Base-by-base conservation (phyloP, 2,888 invertebrate species). In the Anthrax anthrax region DNA sequence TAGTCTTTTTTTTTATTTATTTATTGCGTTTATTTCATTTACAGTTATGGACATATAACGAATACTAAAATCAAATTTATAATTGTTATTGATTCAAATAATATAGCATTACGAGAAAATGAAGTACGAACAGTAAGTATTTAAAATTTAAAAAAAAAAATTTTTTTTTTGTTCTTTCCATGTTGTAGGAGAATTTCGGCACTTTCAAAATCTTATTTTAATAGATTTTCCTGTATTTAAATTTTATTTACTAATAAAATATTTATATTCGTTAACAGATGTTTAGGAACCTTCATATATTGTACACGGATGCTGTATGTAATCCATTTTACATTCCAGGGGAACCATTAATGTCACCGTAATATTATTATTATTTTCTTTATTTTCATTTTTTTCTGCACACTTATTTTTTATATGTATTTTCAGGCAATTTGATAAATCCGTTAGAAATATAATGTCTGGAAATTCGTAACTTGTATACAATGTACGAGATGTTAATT, bases 251-350 rank as follows among this genome's bases (percentile, higher is more conserved):
- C 6, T 41, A 2, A 37, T 36, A 18, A 39, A 37, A 6, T 18
- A 27, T 42, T 46, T 14, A 1, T 39, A 40, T 13, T 61, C 60
- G n/a, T n/a, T n/a, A 34, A 57, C 16, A 84, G 83, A 84, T 85
- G 75, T 91, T 91, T 62, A 77, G 92, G 48, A 85, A 87, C 65
- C 74, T 97, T 37, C 97, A 98, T 62, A 79, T 82, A 42, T 78
- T 90, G 37, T 97, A 95, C 64, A 87, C 91, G 2, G 92, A 96
- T 65, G 85, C 91, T 52, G 83, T 97, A 48, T 94, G 91, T 60
- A 95, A 96, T 72, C 96, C 97, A 40, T 97, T 98, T 68, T 94
- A 96, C 70, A 78, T 86, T 59, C 92, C 95, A 29, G 94, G 94
- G 27, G 88, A 92, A 59, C 78, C 81, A 55, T 83, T 97, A 42